Percentiles rank a stretch among this genome's conserved stretches.
Conservation (phyloP, 2,113 vertebrate genomes). For the Gavialis gangeticus region DNA sequence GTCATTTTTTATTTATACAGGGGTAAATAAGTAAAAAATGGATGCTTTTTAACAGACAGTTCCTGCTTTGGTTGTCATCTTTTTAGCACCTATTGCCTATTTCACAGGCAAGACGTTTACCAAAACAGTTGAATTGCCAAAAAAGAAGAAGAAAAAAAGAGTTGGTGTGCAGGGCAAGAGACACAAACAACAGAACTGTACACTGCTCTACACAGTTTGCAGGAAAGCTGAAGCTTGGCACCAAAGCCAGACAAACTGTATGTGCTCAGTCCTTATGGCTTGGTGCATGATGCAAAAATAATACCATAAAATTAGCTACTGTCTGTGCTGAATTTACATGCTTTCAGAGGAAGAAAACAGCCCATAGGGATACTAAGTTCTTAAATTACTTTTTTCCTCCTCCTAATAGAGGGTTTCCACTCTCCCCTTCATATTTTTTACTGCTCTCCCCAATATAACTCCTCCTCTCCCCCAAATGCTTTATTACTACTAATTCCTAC, state of each 20-base stretch:
- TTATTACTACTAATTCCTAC: background rate
- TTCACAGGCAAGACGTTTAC: background rate
- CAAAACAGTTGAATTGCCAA: background rate
- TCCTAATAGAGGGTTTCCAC: background rate
- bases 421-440: background rate
- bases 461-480: background rate
- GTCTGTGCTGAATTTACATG: background rate
- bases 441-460: background rate
- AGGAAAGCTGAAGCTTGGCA: background rate
- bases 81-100: background rate
- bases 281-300: background rate
- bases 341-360: background rate
- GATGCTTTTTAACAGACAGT: background rate
- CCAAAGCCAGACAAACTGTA: background rate
- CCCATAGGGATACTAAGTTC: background rate
- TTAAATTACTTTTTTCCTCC: background rate
- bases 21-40: background rate
- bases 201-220: background rate
- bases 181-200: background rate
- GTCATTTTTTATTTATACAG: background rate
- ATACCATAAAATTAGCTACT: background rate
- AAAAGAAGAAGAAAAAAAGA: background rate
- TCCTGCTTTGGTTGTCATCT: rapidly evolving
- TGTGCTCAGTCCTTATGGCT: background rate
- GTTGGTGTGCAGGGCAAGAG: background rate